These are phyloP conservation scores for Sylvietta virens DNA, from an alignment of 2,113 vertebrate genomes.

Conservation along the genomic window DNA sequence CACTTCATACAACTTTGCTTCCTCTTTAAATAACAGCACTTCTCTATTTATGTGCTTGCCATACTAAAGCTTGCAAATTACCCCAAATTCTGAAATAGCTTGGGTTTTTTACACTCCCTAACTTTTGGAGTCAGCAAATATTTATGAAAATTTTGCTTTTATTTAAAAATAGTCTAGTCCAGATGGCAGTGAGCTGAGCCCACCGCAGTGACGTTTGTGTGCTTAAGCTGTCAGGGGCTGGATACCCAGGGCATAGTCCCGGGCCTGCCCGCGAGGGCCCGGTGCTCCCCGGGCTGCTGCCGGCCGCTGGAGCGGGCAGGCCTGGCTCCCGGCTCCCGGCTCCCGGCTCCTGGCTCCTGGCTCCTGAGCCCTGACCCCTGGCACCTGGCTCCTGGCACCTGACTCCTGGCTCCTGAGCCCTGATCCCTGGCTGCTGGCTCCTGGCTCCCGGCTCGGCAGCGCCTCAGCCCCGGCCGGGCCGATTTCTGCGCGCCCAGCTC, in stretches of 20 bases:
- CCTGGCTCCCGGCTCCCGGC: background rate
- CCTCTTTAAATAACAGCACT: background rate
- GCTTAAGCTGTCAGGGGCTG: background rate
- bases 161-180: background rate
- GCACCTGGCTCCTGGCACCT: too few species aligned
- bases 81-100: background rate
- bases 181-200: accelerated
- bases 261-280: too few species aligned
- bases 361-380: too few species aligned
- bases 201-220: background rate
- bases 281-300: too few species aligned
- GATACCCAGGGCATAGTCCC: too few species aligned
- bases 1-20: background rate
- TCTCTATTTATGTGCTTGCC: background rate
- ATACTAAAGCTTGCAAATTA: background rate
- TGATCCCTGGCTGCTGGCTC: too few species aligned
- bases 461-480: background rate
- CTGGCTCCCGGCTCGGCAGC: background rate
- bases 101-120: background rate
- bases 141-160: background rate
- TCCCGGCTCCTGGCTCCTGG: accelerated
- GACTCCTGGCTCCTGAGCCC: too few species aligned
- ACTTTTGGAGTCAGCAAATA: background rate
- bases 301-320: accelerated
- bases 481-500: accelerated